These are phyloP conservation scores for Prosopocoilus inquinatus DNA, from an alignment of 2,888 invertebrate species.

Conservation along the genomic window DNA sequence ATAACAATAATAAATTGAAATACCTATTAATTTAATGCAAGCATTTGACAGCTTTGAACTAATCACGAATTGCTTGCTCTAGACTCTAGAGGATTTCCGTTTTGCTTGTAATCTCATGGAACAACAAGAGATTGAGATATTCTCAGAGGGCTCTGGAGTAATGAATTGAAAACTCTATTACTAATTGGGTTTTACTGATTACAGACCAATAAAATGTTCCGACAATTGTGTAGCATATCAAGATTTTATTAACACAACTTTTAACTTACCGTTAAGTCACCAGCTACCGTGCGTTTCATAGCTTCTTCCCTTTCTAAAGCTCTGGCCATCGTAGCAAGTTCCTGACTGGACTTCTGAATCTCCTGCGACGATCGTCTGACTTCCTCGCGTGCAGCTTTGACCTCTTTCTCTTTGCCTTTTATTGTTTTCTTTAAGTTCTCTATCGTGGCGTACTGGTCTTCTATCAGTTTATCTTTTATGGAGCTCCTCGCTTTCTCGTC, in stretches of 20 bases:
- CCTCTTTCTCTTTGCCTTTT: neutral
- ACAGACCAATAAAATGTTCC: too few relatives aligned
- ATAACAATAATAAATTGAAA: too few relatives aligned
- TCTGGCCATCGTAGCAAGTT: slow-evolving; percentile 11
- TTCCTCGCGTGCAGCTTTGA: neutral
- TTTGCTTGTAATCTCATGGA: too few relatives aligned
- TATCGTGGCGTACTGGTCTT: slow-evolving; percentile 20
- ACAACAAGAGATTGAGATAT: too few relatives aligned
- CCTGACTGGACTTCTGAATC: slow-evolving; percentile 5
- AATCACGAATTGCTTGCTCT: too few relatives aligned
- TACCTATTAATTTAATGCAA: too few relatives aligned
- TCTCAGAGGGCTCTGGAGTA: too few relatives aligned
- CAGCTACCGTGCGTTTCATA: neutral
- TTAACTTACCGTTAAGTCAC: slow-evolving; percentile 10
- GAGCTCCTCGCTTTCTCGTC: slow-evolving; percentile 12
- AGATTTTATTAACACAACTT: neutral
- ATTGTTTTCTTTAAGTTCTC: slow-evolving; percentile 5
- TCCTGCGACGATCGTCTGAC: neutral
- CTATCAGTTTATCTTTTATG: slow-evolving; percentile 20
- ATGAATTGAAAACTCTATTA: too few relatives aligned
- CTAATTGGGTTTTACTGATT: too few relatives aligned
- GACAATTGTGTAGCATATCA: too few relatives aligned
- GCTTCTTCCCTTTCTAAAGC: slow-evolving; percentile 9
- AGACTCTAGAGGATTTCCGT: too few relatives aligned
- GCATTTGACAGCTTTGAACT: too few relatives aligned